A percentile compares a stretch with the other conserved stretches of the same genome.
Evolutionary conservation across 1,140 invertebrate species (phyloP).

Genomic region (Phocides pigmalion): DNA sequence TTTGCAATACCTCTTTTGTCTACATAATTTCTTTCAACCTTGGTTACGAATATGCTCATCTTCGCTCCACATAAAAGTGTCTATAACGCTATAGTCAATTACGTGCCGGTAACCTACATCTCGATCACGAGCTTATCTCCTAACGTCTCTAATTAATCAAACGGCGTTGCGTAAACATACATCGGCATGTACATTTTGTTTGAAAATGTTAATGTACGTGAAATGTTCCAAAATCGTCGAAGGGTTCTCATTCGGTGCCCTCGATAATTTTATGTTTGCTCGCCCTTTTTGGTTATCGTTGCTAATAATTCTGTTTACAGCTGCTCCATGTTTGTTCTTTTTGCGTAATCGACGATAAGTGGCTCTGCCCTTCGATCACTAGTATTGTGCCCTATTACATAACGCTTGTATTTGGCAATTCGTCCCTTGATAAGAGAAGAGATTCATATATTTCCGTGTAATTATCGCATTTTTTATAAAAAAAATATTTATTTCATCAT

Average conservation of each 20-base stretch:
- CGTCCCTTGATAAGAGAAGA: neutral
- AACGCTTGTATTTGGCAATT: conserved; percentile 28
- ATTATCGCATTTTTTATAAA: too few species aligned
- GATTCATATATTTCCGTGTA: neutral
- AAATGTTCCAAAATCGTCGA: conserved; percentile 40
- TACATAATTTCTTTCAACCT: neutral
- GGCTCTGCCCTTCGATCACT: conserved; percentile 47
- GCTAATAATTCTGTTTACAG: conserved; percentile 61
- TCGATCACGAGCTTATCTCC: conserved; percentile 47
- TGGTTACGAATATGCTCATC: neutral
- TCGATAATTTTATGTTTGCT: conserved; percentile 35
- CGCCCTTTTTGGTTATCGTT: conserved; percentile 47
- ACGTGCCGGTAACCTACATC: conserved; percentile 57
- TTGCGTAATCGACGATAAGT: conserved; percentile 61
- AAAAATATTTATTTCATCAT: too few species aligned
- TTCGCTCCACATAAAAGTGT: conserved; percentile 12
- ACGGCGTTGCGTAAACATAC: conserved; percentile 55
- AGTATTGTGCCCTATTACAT: conserved; percentile 17
- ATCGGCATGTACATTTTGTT: conserved; percentile 38
- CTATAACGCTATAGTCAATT: conserved; percentile 32
- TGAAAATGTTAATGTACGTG: conserved; percentile 5
- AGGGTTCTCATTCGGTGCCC: conserved; percentile 39
- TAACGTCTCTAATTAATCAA: conserved; percentile 52
- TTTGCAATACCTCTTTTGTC: neutral
- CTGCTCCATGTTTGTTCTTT: conserved; percentile 36